Percentiles rank a stretch among this genome's conserved stretches.
These are phyloP conservation scores for Rachycentron canadum DNA, from an alignment of 2,797 vertebrate genomes.

Conservation along the genomic window DNA sequence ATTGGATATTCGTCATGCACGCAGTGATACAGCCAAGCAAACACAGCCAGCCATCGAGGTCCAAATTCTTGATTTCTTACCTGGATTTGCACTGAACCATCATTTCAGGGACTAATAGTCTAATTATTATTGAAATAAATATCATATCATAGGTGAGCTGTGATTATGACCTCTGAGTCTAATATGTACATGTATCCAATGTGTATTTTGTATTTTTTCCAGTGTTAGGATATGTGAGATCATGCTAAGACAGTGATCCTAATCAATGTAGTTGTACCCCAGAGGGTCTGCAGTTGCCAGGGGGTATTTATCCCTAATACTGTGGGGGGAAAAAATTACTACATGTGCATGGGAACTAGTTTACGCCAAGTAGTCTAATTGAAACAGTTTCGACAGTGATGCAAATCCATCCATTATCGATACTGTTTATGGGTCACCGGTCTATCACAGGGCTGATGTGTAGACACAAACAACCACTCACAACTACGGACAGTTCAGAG, in stretches of 20 bases:
- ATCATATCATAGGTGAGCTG: conserved; percentile 3
- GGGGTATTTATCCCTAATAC: not conserved
- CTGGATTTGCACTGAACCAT: conserved; percentile 42
- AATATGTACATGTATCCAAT: not conserved
- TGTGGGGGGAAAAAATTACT: too few species aligned
- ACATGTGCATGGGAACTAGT: not conserved
- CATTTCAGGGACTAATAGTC: conserved; percentile 28
- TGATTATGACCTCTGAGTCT: not conserved
- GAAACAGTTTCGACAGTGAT: too few species aligned
- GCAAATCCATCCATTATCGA: too few species aligned
- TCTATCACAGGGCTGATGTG: too few species aligned
- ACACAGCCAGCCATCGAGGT: conserved; percentile 50
- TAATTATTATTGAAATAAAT: conserved; percentile 17
- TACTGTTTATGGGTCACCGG: too few species aligned
- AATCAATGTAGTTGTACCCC: too few species aligned
- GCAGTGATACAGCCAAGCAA: conserved; percentile 59
- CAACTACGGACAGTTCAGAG: too few species aligned
- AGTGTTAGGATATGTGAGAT: not conserved
- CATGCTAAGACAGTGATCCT: not conserved
- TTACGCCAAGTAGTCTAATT: not conserved
- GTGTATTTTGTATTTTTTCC: not conserved
- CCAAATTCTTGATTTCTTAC: conserved; percentile 51
- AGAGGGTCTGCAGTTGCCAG: not conserved
- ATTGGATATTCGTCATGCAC: conserved; percentile 83
- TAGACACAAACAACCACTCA: too few species aligned